Conservation (phyloP, 2,797 vertebrate genomes). For the Erethizon dorsatum region DNA sequence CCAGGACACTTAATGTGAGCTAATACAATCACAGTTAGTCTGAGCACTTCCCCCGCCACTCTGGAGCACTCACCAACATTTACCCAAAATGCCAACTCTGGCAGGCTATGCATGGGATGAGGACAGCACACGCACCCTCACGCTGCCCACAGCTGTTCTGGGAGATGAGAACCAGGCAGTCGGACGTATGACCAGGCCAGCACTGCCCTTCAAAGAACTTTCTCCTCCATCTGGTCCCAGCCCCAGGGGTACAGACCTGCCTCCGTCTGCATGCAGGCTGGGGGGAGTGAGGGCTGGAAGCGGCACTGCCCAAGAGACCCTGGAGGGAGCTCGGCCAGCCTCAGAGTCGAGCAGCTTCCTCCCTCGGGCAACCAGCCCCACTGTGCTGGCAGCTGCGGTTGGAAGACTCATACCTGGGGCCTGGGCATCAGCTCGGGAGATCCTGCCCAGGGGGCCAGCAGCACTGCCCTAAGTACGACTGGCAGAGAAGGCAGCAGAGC, state of each 20-base stretch:
- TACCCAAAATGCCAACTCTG: conserved; percentile 39
- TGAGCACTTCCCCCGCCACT: conserved; percentile 31
- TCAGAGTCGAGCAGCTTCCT: not conserved
- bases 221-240: not conserved
- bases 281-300: not conserved
- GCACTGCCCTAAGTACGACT: not conserved
- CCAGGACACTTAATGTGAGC: conserved; percentile 60
- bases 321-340: not conserved
- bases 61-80: conserved; percentile 24
- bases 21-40: conserved; percentile 45
- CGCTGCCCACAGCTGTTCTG: not conserved
- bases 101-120: not conserved
- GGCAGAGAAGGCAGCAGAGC: not conserved
- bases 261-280: not conserved
- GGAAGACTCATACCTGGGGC: not conserved
- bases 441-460: not conserved
- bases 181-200: not conserved
- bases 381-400: too few relatives aligned
- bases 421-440: too few relatives aligned
- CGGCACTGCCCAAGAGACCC: not conserved
- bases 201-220: not conserved
- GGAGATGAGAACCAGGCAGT: not conserved
- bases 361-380: not conserved
- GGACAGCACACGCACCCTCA: not conserved
- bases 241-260: not conserved